Conservation (phyloP, 2,113 vertebrate species). For the Polypterus bichir region DNA sequence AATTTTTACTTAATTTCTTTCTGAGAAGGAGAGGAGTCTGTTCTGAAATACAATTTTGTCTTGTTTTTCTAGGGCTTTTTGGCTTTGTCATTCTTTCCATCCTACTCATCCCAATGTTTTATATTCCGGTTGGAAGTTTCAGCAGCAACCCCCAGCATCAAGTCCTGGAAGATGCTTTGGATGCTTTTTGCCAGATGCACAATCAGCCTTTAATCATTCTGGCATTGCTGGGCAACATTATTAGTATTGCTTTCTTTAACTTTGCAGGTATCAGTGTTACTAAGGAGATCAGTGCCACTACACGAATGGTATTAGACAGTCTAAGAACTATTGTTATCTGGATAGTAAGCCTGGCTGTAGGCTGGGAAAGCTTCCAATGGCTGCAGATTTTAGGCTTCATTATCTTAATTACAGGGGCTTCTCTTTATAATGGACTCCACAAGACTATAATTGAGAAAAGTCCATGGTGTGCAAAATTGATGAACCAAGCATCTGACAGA, state of each 20-base stretch:
- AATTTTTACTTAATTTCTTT: too few species aligned
- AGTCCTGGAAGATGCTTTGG: slow-evolving; percentile 66
- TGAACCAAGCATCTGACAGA: slow-evolving; percentile 31
- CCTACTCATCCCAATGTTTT: slow-evolving; percentile 82
- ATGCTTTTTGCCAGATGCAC: slow-evolving; percentile 84
- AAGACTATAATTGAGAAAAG: slow-evolving; percentile 52
- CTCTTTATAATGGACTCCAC: slow-evolving; percentile 78
- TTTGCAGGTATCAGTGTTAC: slow-evolving; percentile 90
- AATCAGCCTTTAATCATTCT: slow-evolving; percentile 61
- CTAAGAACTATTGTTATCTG: slow-evolving; percentile 81
- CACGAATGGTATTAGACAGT: slow-evolving; percentile 91
- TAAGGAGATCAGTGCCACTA: slow-evolving; percentile 90
- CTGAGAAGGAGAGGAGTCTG: too few species aligned
- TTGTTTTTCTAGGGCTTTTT: slow-evolving; percentile 62
- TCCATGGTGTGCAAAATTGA: slow-evolving; percentile 9
- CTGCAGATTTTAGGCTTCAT: slow-evolving; percentile 78
- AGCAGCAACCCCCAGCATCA: slow-evolving; percentile 45
- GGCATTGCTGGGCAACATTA: slow-evolving; percentile 73
- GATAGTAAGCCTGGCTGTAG: slow-evolving; percentile 67
- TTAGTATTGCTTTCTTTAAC: slow-evolving; percentile 94
- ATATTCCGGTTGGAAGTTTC: slow-evolving; percentile 61
- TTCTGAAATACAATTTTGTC: neutral
- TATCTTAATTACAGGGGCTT: slow-evolving; percentile 61
- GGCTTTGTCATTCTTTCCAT: slow-evolving; percentile 73
- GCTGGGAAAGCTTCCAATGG: slow-evolving; percentile 75